These are phyloP conservation scores for Agraylea sexmaculata DNA, from an alignment of 1,140 invertebrate species.

Conservation along the genomic window DNA sequence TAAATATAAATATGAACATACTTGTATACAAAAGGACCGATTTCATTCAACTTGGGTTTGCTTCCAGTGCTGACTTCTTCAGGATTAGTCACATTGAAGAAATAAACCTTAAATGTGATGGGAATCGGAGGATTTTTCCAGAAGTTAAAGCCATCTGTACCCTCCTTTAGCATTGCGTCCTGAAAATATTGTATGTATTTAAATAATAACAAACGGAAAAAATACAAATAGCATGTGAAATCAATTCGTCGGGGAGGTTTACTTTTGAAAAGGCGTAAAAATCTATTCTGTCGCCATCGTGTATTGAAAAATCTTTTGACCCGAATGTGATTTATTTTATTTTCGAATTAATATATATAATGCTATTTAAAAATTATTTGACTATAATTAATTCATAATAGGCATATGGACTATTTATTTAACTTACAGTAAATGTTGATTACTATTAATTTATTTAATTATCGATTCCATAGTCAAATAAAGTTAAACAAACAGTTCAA, in stretches of 20 bases:
- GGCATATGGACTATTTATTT: too few relatives aligned
- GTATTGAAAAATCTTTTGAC: too few relatives aligned
- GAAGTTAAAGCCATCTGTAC: slow-evolving; percentile 36
- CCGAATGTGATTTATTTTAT: too few relatives aligned
- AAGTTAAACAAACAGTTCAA: slow-evolving; percentile 3
- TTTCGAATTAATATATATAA: too few relatives aligned
- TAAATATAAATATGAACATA: slow-evolving; percentile 37
- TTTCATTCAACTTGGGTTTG: slow-evolving; percentile 41
- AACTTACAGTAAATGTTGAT: too few relatives aligned
- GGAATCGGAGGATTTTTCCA: slow-evolving; percentile 37
- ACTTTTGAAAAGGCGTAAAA: too few relatives aligned
- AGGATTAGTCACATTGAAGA: slow-evolving; percentile 54
- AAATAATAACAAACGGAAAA: too few relatives aligned
- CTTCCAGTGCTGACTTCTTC: slow-evolving; percentile 41
- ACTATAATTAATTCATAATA: too few relatives aligned
- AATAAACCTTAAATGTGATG: slow-evolving; percentile 43
- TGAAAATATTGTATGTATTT: slow-evolving; percentile 23
- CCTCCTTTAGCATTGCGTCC: slow-evolving; percentile 35
- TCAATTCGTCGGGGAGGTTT: too few relatives aligned
- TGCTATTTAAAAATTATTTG: too few relatives aligned
- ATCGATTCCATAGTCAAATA: neutral
- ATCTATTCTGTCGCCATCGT: too few relatives aligned
- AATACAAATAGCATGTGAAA: too few relatives aligned
- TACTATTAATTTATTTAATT: neutral
- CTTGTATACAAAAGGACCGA: slow-evolving; percentile 56